Evolutionary conservation across 2,888 invertebrate species (phyloP).

Genomic region (Ichneumoninae sp.): DNA sequence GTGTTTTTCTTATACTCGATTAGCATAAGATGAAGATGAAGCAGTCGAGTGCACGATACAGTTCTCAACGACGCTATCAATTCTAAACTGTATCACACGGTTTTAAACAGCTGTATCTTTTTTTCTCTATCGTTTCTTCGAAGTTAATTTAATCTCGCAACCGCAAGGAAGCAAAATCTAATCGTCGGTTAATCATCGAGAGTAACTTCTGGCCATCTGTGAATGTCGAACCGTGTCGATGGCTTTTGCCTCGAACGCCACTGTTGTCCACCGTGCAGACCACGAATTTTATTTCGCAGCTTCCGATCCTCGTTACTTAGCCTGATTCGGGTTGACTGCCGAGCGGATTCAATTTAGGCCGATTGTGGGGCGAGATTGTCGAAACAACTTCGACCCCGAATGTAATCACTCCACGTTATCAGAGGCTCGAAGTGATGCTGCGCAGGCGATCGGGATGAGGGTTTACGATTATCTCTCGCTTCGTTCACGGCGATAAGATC

Average conservation of each 20-base stretch:
- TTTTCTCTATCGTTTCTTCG: not conserved
- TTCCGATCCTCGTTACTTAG: slow-evolving; percentile 38
- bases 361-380: slow-evolving; percentile 49
- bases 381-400: slow-evolving; percentile 18
- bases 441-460: not conserved
- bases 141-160: not conserved
- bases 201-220: slow-evolving; percentile 82
- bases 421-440: slow-evolving; percentile 6
- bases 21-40: not conserved
- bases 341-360: slow-evolving; percentile 12
- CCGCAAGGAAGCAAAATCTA: slow-evolving; percentile 75
- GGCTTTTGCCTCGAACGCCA: slow-evolving; percentile 40
- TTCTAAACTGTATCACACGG: not conserved
- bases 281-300: slow-evolving; percentile 9
- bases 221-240: slow-evolving; percentile 72
- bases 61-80: not conserved
- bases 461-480: slow-evolving; percentile 7
- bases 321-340: slow-evolving; percentile 15
- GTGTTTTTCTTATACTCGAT: slow-evolving; percentile 19
- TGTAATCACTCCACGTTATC: slow-evolving; percentile 27
- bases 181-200: slow-evolving; percentile 80
- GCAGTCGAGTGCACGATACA: not conserved
- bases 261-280: slow-evolving; percentile 44
- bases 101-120: not conserved
- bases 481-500: slow-evolving; percentile 18